A percentile compares a stretch with the other conserved stretches of the same genome.
phyloP scores from a whole-genome alignment of 2,888 invertebrate genomes.

The Agrotis exclamationis region DNA sequence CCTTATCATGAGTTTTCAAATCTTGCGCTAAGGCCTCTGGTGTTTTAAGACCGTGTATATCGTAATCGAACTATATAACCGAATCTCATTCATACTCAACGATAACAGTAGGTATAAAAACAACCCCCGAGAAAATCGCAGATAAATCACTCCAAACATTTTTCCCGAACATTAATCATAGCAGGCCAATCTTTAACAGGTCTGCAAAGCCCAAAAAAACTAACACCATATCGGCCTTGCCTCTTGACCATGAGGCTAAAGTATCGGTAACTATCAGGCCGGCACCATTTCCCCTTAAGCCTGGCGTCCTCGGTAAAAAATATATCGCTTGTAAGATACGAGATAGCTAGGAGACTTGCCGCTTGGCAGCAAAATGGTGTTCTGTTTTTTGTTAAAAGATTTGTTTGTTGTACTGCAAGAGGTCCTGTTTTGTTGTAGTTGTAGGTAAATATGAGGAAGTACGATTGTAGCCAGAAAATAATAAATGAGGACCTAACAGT shows the following conservation, averaged over 20 bases:
- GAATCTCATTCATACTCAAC: no score
- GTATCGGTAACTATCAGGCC: slow-evolving; percentile 52
- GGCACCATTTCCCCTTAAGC: slow-evolving; percentile 66
- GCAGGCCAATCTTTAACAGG: slow-evolving; percentile 13
- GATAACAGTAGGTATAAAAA: neutral
- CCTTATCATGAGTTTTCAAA: no score
- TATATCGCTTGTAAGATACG: slow-evolving; percentile 67
- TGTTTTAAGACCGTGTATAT: no score
- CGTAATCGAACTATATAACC: no score
- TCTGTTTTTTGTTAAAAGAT: slow-evolving; percentile 38
- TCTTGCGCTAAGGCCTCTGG: no score
- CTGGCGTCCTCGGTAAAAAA: slow-evolving; percentile 66
- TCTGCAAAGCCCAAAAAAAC: slow-evolving; percentile 24
- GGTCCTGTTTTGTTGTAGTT: neutral
- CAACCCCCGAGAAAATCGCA: neutral
- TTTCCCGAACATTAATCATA: slow-evolving; percentile 40
- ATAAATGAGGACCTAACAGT: no score
- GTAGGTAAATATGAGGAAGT: neutral
- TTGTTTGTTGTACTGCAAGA: slow-evolving; percentile 12
- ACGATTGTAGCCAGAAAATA: neutral
- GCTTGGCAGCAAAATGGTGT: slow-evolving; percentile 36
- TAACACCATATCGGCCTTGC: slow-evolving; percentile 26
- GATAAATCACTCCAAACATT: slow-evolving; percentile 17
- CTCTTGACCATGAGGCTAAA: slow-evolving; percentile 38
- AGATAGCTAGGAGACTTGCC: slow-evolving; percentile 38